Evolutionary conservation across 2,113 vertebrate species (phyloP).

Genomic region (Thalassoma bifasciatum): DNA sequence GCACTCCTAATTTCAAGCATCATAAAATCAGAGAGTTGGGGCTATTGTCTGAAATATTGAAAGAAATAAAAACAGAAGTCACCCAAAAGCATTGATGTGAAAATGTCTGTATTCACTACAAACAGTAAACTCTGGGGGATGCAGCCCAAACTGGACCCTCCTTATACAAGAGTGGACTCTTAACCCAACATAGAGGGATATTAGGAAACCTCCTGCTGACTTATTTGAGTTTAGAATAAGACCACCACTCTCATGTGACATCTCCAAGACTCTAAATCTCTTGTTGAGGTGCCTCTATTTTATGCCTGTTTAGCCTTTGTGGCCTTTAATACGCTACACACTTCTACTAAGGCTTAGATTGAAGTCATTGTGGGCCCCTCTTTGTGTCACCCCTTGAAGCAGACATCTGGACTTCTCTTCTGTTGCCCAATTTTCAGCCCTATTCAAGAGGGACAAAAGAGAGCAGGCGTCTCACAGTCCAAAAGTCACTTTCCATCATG

Average conservation of each 20-base stretch:
- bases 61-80: not conserved
- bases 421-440: slow-evolving; percentile 67
- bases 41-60: not conserved
- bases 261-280: slow-evolving; percentile 19
- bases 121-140: not conserved
- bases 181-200: not conserved
- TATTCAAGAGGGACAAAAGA: slow-evolving; percentile 73
- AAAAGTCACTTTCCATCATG: slow-evolving; percentile 79
- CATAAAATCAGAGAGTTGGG: not conserved
- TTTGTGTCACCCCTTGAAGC: slow-evolving; percentile 64
- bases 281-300: slow-evolving; percentile 58
- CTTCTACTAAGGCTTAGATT: slow-evolving; percentile 49
- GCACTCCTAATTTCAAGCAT: not conserved
- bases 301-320: slow-evolving; percentile 58
- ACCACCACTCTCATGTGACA: slow-evolving; percentile 28
- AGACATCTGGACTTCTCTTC: slow-evolving; percentile 77
- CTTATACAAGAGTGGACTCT: not conserved
- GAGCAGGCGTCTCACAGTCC: slow-evolving; percentile 64
- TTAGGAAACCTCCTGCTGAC: slow-evolving; percentile 5
- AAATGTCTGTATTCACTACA: not conserved
- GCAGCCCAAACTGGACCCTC: not conserved
- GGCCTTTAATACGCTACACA: slow-evolving; percentile 63
- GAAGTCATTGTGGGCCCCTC: slow-evolving; percentile 54
- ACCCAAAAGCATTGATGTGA: not conserved
- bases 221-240: slow-evolving; percentile 34